phyloP scores from a whole-genome alignment of 2,113 vertebrate genomes.

The Hydrolagus affinis region DNA sequence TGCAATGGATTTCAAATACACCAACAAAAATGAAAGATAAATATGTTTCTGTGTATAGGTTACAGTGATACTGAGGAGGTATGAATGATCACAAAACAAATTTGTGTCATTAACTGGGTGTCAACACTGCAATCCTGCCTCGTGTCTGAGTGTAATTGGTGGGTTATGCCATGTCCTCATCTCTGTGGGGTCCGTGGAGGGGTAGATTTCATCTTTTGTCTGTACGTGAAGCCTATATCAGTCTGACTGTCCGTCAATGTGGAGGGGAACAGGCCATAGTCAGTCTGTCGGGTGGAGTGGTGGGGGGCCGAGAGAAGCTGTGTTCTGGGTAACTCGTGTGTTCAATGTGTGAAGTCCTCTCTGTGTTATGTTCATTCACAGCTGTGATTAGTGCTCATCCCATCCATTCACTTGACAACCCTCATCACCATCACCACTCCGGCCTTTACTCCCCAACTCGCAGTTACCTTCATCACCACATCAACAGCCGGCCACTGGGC shows the following conservation, averaged over 20 bases:
- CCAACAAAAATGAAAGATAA: neutral
- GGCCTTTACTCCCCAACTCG: conserved; percentile 85
- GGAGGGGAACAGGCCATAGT: too few relatives aligned
- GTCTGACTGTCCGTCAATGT: too few relatives aligned
- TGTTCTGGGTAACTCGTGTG: neutral
- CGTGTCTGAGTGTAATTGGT: too few relatives aligned
- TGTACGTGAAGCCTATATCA: too few relatives aligned
- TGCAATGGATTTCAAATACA: neutral
- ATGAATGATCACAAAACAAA: neutral
- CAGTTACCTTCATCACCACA: conserved; percentile 84
- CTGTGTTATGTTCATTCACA: conserved; percentile 81
- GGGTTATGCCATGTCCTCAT: too few relatives aligned
- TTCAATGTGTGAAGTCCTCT: conserved; percentile 42
- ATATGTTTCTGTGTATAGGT: neutral
- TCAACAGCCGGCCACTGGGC: conserved; percentile 69
- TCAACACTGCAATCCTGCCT: too few relatives aligned
- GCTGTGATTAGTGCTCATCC: conserved; percentile 99
- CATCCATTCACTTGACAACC: conserved; percentile 99
- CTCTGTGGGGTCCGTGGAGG: too few relatives aligned
- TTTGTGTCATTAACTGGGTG: too few relatives aligned
- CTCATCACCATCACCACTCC: conserved; percentile 98
- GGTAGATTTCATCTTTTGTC: too few relatives aligned
- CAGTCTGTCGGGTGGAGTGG: too few relatives aligned
- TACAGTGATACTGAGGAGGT: neutral
- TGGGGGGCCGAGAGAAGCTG: too few relatives aligned